Conservation (phyloP, 2,113 vertebrate genomes). For the Microcebus lehilahytsara region DNA sequence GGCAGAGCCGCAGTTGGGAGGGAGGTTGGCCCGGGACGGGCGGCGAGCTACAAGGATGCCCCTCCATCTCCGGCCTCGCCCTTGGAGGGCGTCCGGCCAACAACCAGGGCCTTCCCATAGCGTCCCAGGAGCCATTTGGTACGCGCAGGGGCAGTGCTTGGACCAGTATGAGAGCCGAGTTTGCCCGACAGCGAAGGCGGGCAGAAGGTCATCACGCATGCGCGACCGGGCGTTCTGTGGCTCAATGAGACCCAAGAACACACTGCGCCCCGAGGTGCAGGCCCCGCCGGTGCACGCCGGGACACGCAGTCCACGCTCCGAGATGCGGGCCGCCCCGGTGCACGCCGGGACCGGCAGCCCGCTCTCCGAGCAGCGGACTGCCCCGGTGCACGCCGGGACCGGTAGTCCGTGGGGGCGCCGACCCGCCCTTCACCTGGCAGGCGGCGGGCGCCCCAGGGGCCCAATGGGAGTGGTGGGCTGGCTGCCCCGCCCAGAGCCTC, state of each 20-base stretch:
- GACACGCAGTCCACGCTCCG: too few species aligned
- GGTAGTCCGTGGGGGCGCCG: not conserved
- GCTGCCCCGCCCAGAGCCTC: conserved; percentile 37
- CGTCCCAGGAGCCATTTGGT: fast-evolving
- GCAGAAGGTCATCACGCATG: not conserved
- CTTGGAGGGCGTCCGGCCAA: not conserved
- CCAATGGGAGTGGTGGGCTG: conserved; percentile 55
- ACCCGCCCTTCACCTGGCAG: conserved; percentile 10
- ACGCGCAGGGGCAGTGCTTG: fast-evolving
- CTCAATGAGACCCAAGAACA: too few species aligned
- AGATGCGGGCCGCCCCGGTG: not conserved
- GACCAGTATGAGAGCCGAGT: fast-evolving
- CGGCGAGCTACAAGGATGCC: not conserved
- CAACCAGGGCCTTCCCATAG: fast-evolving
- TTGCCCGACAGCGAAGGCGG: not conserved
- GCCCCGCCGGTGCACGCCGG: not conserved
- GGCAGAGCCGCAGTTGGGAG: not conserved
- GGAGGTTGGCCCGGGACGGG: too few species aligned
- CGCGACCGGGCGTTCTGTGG: too few species aligned
- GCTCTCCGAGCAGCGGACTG: fast-evolving
- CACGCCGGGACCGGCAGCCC: not conserved
- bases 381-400: not conserved
- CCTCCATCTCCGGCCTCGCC: not conserved
- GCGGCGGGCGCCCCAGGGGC: not conserved
- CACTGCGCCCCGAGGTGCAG: too few species aligned